phyloP scores from a whole-genome alignment of 2,113 vertebrate species.

The Dicerorhinus sumatrensis region DNA sequence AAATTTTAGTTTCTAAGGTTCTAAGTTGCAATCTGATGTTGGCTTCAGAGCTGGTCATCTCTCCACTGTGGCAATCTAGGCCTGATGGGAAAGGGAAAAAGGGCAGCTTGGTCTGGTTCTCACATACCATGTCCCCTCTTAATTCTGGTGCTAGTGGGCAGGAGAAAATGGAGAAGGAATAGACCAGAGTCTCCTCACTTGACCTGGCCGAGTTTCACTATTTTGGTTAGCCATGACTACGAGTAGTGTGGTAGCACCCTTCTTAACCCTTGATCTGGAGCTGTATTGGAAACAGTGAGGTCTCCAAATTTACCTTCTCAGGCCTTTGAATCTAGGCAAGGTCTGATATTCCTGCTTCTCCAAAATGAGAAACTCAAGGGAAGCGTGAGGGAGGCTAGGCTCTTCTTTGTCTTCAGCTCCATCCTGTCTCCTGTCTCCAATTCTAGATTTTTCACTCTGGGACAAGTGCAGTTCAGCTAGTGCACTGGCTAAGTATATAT shows the following conservation, averaged over 20 bases:
- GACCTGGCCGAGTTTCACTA: background rate
- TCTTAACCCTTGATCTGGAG: background rate
- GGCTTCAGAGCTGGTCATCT: background rate
- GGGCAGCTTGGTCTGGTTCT: background rate
- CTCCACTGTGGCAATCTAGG: background rate
- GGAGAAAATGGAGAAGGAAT: background rate
- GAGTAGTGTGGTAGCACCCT: background rate
- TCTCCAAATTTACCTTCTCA: background rate
- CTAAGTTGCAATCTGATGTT: background rate
- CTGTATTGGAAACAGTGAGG: background rate
- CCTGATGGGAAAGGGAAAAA: background rate
- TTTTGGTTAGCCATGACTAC: fast-evolving
- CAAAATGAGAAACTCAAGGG: background rate
- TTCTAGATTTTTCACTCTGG: background rate
- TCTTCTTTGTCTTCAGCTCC: background rate
- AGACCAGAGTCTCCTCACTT: background rate
- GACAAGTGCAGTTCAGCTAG: background rate
- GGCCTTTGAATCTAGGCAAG: background rate
- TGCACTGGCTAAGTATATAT: background rate
- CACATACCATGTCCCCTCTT: background rate
- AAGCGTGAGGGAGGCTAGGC: background rate
- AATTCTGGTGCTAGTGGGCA: background rate
- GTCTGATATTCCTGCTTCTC: background rate
- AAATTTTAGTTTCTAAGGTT: background rate
- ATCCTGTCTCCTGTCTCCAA: fast-evolving